Evolutionary conservation across 2,113 vertebrate species (phyloP).

Genomic region (Isichthys henryi): DNA sequence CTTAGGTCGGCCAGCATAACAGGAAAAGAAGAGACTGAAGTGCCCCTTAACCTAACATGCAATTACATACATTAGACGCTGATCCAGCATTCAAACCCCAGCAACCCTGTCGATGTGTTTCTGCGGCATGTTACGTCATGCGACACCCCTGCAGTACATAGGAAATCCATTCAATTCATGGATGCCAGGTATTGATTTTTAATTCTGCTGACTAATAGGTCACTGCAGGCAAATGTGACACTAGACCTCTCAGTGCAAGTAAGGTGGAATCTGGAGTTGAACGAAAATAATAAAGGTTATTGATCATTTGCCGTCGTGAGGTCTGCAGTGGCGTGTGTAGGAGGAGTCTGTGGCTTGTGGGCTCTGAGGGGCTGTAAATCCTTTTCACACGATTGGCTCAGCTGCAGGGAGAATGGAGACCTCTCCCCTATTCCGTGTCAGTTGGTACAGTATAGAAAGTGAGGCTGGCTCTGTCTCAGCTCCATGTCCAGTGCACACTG

Average conservation of each 20-base stretch:
- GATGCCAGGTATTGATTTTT: not conserved
- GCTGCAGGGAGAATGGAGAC: not conserved
- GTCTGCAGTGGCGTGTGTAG: not conserved
- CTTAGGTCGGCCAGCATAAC: not conserved
- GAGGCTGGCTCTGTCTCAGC: too few species aligned
- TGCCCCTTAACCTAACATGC: not conserved
- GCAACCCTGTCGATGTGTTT: not conserved
- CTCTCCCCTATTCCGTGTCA: not conserved
- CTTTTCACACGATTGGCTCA: not conserved
- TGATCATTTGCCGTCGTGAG: not conserved
- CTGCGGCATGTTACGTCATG: not conserved
- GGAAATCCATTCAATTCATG: not conserved
- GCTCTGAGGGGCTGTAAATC: not conserved
- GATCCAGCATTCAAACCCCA: not conserved
- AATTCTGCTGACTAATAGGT: not conserved
- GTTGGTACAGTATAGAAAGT: not conserved
- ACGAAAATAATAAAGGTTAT: not conserved
- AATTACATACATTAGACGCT: not conserved
- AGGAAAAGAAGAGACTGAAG: not conserved
- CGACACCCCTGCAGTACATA: not conserved
- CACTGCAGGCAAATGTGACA: not conserved
- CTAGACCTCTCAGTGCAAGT: not conserved
- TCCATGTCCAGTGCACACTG: not conserved
- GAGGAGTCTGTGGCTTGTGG: not conserved
- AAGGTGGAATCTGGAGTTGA: not conserved